A percentile compares a stretch with the other conserved stretches of the same genome.
These are phyloP conservation scores for Apodemus agrarius DNA, from an alignment of 2,797 vertebrate species.

Conservation along the genomic window DNA sequence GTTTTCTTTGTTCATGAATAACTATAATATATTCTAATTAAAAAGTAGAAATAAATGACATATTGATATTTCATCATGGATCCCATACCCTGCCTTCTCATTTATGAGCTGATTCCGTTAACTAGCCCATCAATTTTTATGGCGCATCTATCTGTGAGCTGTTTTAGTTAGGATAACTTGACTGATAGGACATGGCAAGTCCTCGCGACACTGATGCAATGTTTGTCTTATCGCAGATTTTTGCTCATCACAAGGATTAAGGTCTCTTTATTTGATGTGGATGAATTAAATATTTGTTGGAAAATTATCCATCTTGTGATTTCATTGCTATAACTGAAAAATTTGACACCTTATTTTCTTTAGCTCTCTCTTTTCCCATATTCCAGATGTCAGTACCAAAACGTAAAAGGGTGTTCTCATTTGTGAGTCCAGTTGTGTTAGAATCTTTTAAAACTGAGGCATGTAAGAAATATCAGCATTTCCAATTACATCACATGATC, in stretches of 20 bases:
- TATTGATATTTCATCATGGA: conserved; percentile 5
- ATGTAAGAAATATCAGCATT: not conserved
- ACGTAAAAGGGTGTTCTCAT: not conserved
- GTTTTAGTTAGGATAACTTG: not conserved
- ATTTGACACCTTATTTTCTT: not conserved
- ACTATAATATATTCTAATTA: not conserved
- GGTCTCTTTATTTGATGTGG: not conserved
- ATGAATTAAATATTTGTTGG: conserved; percentile 34
- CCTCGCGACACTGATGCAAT: not conserved
- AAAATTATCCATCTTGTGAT: not conserved
- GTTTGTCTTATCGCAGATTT: conserved; percentile 23
- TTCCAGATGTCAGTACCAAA: not conserved
- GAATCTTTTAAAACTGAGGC: not conserved
- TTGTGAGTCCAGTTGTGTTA: not conserved
- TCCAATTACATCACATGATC: not conserved
- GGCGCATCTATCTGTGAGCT: not conserved
- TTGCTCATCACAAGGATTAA: not conserved
- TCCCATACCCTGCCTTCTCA: not conserved
- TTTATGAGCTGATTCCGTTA: conserved; percentile 38
- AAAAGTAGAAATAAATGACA: not conserved
- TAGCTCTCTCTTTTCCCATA: not conserved
- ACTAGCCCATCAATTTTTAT: not conserved
- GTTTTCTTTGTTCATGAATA: conserved; percentile 32
- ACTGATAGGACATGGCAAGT: not conserved
- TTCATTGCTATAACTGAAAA: not conserved